phyloP scores from a whole-genome alignment of 2,113 vertebrate species.

The Deroptyus accipitrinus region DNA sequence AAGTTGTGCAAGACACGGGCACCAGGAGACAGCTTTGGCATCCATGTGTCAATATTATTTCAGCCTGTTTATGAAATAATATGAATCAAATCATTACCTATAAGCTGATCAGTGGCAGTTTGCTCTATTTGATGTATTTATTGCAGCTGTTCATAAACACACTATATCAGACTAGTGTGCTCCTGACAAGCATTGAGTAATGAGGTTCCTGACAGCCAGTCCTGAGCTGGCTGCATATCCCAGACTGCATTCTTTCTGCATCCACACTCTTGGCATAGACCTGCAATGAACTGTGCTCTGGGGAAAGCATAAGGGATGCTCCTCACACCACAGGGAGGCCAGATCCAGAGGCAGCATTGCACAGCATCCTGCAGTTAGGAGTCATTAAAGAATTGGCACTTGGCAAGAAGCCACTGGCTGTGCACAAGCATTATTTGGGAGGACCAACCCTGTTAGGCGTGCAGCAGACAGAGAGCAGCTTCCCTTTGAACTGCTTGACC shows the following conservation, averaged over 20 bases:
- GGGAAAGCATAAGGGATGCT: neutral
- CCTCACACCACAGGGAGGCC: rapidly evolving
- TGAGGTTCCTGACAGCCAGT: neutral
- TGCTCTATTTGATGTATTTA: neutral
- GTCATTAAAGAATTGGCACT: neutral
- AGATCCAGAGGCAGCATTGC: neutral
- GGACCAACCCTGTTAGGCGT: neutral
- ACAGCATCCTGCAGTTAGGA: neutral
- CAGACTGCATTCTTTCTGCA: neutral
- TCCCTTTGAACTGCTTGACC: neutral
- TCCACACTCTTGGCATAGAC: neutral
- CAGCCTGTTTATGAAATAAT: neutral
- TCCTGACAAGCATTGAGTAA: rapidly evolving
- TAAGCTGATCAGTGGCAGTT: neutral
- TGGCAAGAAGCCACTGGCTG: rapidly evolving
- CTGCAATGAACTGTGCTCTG: rapidly evolving
- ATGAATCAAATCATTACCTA: neutral
- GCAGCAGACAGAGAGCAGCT: neutral
- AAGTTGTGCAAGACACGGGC: neutral
- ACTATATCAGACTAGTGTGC: rapidly evolving
- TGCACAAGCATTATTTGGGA: neutral
- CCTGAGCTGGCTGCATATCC: neutral
- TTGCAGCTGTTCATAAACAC: neutral
- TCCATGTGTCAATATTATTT: rapidly evolving
- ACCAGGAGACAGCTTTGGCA: neutral